Evolutionary conservation across 2,113 vertebrate species (phyloP).

Genomic region (Microcebus jonahi): DNA sequence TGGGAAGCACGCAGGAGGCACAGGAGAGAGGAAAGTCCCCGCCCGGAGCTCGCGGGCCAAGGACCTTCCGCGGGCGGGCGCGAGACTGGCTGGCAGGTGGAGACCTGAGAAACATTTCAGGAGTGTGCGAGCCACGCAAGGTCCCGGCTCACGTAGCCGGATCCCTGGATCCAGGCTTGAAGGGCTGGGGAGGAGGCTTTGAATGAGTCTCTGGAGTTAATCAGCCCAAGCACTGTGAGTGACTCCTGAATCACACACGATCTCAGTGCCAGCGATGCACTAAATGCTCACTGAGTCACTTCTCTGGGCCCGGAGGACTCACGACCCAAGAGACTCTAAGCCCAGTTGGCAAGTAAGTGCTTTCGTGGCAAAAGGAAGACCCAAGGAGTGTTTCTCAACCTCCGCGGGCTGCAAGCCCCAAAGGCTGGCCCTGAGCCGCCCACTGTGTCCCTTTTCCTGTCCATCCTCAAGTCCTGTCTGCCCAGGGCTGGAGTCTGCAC

Average conservation of each 20-base stretch:
- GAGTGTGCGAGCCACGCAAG: neutral
- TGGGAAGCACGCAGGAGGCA: neutral
- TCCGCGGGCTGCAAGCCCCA: neutral
- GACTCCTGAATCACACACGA: conserved; percentile 61
- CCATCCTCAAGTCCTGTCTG: neutral
- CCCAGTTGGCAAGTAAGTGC: neutral
- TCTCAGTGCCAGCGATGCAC: neutral
- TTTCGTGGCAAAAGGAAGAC: neutral
- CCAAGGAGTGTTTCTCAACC: neutral
- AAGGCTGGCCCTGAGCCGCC: neutral
- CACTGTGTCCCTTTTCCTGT: neutral
- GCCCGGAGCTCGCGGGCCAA: neutral
- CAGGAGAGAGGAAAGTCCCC: neutral
- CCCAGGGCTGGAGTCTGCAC: neutral
- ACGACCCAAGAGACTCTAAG: neutral
- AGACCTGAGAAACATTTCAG: neutral
- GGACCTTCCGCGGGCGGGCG: neutral
- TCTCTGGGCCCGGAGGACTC: conserved; percentile 52
- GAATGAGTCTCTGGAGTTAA: neutral
- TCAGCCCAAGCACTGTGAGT: neutral
- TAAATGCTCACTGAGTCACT: conserved; percentile 66
- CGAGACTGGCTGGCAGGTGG: neutral
- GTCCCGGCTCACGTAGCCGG: neutral
- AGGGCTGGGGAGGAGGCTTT: neutral
- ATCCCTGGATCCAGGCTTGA: neutral